Base-by-base conservation (phyloP, 2,888 invertebrate species). In the Dryobotodes eremita region DNA sequence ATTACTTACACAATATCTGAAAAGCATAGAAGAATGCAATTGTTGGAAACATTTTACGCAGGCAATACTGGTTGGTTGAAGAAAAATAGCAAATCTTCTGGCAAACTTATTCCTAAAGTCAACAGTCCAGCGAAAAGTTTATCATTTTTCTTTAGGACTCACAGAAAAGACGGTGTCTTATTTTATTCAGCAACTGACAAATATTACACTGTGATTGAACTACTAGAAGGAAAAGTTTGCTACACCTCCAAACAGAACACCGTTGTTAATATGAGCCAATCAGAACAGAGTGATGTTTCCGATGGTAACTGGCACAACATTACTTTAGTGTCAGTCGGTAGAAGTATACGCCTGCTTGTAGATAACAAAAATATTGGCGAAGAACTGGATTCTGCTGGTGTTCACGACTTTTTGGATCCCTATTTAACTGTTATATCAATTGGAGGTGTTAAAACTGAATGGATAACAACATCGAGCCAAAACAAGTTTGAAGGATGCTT, bases 271-370 rank as follows among this genome's bases (percentile, higher is more conserved):
- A 98, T 99, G 98, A 98, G 98, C 1, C 98, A 98, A 81, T 93
- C 97, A 2, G 97, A 97, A 85, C 97, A 97, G 64, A 96, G 94
- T 66, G 96, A 96, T 69, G 95, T 99, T 1, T 97, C 98, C 20
- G 99, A 99, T 95, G 99, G 99, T 8, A 97, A 97, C 73, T 99
- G 99, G 99, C 99, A 99, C 93, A 99, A 98, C 91, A 96, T 99
- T 8, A 98, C 98, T 0, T 94, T 99, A 65, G 97, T 97, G 78
- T 98, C 98, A 0, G 97, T 98, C 64, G 97, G 98, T 50, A 97
- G 98, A 81, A 98, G 98, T 13, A 97, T 99, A 57, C 97, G 98
- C 79, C 92, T 99, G 36, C 94, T 98, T 62, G 95, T 99, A 6
- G 98, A 99, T 92, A 97, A 97, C 42, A 95, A 95, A 53, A 97